Evolutionary conservation across 2,888 invertebrate species (phyloP), one percentile per base, ranked within the genome.

Genomic region (Sinohyriopsis cumingii): DNA sequence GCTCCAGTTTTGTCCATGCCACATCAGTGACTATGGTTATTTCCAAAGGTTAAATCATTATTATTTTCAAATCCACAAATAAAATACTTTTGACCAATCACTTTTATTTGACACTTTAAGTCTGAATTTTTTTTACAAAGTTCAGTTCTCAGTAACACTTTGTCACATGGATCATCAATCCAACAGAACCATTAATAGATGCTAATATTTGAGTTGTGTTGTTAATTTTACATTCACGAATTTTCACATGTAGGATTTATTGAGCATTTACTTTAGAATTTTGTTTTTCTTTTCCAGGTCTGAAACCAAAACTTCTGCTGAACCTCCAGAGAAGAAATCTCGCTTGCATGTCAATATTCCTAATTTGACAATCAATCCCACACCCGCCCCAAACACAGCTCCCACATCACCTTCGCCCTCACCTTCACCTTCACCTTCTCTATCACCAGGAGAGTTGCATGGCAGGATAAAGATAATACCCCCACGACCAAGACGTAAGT

Each of bases 401-500:
- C 62, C 73, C 9, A 65, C 75, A 0, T 53, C 65, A 9, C 69
- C 28, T 55, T 69, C 56, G 67, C 78, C 69, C 56, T 62, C 77
- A 19, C 60, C 63, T 25, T 54, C 71, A n/a, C 69, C 79, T 24
- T 60, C 75, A 18, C 63, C 75, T 0, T 75, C 77, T 54, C 65
- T 67, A 63, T 81, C 85, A 5, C 82, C 84, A 18, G 80, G 80
- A 25, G 83, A 84, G 68, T 73, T 80, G n/a, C 83, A 85, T 69
- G 82, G 83, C 55, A 81, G 79, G 72, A 84, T 95, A 82, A 96
- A 96, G 92, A 91, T 96, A 80, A 96, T 96, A 85, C 94, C 96
- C 83, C 93, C 96, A 79, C 95, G 95, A 92, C 94, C 94, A 80
- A 95, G 95, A 93, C 95, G 96, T 97, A 94, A 95, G 96, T 75